Conservation (phyloP, 2,113 vertebrate species). For the Microtus pennsylvanicus region DNA sequence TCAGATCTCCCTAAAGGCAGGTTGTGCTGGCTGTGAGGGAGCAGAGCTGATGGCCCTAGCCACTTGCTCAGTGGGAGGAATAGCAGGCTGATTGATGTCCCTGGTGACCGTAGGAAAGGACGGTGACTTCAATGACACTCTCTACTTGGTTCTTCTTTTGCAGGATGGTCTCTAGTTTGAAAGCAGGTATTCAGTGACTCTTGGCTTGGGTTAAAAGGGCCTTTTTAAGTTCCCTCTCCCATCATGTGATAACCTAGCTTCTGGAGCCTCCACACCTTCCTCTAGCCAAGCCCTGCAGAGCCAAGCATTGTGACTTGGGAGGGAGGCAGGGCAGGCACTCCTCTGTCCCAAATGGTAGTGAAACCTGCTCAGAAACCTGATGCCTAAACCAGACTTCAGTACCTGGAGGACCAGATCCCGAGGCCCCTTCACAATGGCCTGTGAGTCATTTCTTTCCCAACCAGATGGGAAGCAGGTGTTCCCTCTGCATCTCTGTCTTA, state of each 20-base stretch:
- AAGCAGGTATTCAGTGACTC: slow-evolving; percentile 3
- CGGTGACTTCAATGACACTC: neutral
- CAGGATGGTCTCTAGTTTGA: neutral
- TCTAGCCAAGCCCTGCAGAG: neutral
- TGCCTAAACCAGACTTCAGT: neutral
- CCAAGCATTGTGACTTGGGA: neutral
- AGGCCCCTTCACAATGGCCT: neutral
- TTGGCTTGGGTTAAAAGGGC: slow-evolving; percentile 37
- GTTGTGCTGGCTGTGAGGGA: neutral
- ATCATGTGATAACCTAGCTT: neutral
- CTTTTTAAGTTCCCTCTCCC: neutral
- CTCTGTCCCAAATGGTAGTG: neutral
- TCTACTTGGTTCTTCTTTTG: neutral
- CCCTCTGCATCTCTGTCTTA: neutral
- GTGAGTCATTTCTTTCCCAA: neutral
- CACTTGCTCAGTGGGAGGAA: accelerated
- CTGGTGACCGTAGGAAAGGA: neutral
- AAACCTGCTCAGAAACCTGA: neutral
- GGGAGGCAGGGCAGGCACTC: neutral
- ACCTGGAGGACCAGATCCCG: neutral
- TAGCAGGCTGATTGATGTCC: neutral
- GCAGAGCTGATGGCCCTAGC: neutral
- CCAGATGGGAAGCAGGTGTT: slow-evolving; percentile 60
- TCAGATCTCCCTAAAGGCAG: neutral
- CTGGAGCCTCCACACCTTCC: neutral